phyloP scores from a whole-genome alignment of 2,797 vertebrate species.

The Vespertilio murinus region DNA sequence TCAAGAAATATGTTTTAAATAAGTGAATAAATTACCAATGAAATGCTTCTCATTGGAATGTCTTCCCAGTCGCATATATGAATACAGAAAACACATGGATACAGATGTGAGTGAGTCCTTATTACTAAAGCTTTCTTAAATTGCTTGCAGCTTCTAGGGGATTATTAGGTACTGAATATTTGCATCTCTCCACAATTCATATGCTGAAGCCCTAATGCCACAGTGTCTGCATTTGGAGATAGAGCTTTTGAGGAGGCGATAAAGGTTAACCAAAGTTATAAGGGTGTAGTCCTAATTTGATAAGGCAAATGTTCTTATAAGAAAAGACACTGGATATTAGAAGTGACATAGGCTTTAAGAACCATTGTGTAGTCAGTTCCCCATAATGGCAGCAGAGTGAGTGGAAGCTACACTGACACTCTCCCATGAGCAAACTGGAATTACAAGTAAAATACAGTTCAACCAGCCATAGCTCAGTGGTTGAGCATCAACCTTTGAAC shows the following conservation, averaged over 20 bases:
- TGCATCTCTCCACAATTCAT: not conserved
- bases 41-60: not conserved
- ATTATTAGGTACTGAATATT: not conserved
- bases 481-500: too few relatives aligned
- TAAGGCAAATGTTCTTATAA: not conserved
- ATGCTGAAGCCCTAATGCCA: not conserved
- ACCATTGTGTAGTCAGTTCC: too few relatives aligned
- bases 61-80: not conserved
- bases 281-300: not conserved
- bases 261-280: not conserved
- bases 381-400: too few relatives aligned
- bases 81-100: not conserved
- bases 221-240: not conserved
- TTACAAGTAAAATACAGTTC: too few relatives aligned
- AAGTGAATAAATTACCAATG: not conserved
- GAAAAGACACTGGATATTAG: not conserved
- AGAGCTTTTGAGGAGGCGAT: not conserved
- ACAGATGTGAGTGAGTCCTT: not conserved
- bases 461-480: too few relatives aligned
- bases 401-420: too few relatives aligned
- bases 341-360: too few relatives aligned
- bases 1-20: constrained; percentile 22
- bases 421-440: too few relatives aligned
- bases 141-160: not conserved
- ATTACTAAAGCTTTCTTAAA: constrained; percentile 3